Percentiles rank a stretch among this genome's conserved stretches.
Evolutionary conservation across 2,113 vertebrate genomes (phyloP).

Genomic region (Micromys minutus): DNA sequence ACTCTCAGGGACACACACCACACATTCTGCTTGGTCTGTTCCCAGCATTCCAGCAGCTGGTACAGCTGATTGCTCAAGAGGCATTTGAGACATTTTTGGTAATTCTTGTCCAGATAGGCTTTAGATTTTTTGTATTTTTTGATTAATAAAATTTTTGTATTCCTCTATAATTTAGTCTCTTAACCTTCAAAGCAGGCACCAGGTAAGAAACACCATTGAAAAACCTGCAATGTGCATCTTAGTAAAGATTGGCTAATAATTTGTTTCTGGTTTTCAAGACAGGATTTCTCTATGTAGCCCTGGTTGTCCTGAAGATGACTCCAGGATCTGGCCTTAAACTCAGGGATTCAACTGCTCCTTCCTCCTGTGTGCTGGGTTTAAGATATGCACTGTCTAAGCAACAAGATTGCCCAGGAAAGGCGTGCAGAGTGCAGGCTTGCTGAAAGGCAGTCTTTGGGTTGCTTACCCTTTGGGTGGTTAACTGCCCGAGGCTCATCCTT

Average conservation of each 20-base stretch:
- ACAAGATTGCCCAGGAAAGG: not conserved
- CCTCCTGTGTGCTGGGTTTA: too few relatives aligned
- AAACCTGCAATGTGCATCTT: not conserved
- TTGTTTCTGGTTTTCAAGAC: not conserved
- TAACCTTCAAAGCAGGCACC: not conserved
- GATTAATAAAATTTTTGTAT: conserved; percentile 18
- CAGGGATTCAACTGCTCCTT: too few relatives aligned
- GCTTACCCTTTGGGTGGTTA: not conserved
- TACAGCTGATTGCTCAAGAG: not conserved
- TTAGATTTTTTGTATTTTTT: not conserved
- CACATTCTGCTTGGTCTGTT: not conserved
- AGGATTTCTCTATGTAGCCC: too few relatives aligned
- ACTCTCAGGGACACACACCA: not conserved
- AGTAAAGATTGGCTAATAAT: not conserved
- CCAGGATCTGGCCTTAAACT: too few relatives aligned
- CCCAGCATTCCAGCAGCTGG: not conserved
- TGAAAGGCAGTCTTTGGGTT: not conserved
- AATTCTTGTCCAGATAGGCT: not conserved
- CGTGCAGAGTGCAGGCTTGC: accelerated
- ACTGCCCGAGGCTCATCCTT: not conserved
- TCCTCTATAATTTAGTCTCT: conserved; percentile 26
- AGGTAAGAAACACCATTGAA: conserved; percentile 38
- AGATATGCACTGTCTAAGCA: not conserved
- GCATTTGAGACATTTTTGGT: not conserved
- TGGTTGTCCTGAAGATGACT: too few relatives aligned